Evolutionary conservation across 2,113 vertebrate species (phyloP).

Genomic region (Sceloporus tristichus): DNA sequence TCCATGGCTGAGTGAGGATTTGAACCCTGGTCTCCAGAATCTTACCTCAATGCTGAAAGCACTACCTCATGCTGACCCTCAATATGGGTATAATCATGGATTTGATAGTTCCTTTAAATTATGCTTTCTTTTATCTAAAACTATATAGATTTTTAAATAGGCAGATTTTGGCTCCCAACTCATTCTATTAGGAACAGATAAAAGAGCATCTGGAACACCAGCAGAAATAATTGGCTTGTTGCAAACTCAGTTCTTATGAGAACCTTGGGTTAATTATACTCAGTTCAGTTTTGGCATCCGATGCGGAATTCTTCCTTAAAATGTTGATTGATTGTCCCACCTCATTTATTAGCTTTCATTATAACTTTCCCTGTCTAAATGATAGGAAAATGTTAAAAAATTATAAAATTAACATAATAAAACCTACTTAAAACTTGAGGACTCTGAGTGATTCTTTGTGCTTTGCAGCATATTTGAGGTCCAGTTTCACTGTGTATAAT

Average conservation of each 20-base stretch:
- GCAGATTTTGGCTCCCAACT: slow-evolving; percentile 47
- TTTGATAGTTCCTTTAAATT: slow-evolving; percentile 38
- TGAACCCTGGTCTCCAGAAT: too few relatives aligned
- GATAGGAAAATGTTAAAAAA: slow-evolving; percentile 59
- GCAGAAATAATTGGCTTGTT: slow-evolving; percentile 75
- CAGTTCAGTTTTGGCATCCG: slow-evolving; percentile 75
- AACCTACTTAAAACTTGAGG: background rate
- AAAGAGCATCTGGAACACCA: slow-evolving; percentile 73
- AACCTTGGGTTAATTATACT: slow-evolving; percentile 75
- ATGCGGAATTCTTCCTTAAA: slow-evolving; percentile 76
- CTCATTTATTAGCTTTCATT: slow-evolving; percentile 77
- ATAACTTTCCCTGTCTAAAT: slow-evolving; percentile 69
- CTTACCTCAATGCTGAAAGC: too few relatives aligned
- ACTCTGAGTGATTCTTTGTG: background rate
- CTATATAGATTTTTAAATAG: slow-evolving; percentile 47
- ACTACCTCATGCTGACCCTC: too few relatives aligned
- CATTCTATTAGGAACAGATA: slow-evolving; percentile 47
- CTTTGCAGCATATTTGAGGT: slow-evolving; percentile 18
- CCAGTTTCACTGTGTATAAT: background rate
- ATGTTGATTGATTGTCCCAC: slow-evolving; percentile 72
- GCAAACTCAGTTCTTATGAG: slow-evolving; percentile 77
- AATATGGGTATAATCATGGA: background rate
- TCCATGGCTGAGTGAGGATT: too few relatives aligned
- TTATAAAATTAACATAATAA: slow-evolving; percentile 14
- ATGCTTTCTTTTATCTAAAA: slow-evolving; percentile 51